phyloP scores from a whole-genome alignment of 2,888 invertebrate genomes.

The Drosophila borealis region DNA sequence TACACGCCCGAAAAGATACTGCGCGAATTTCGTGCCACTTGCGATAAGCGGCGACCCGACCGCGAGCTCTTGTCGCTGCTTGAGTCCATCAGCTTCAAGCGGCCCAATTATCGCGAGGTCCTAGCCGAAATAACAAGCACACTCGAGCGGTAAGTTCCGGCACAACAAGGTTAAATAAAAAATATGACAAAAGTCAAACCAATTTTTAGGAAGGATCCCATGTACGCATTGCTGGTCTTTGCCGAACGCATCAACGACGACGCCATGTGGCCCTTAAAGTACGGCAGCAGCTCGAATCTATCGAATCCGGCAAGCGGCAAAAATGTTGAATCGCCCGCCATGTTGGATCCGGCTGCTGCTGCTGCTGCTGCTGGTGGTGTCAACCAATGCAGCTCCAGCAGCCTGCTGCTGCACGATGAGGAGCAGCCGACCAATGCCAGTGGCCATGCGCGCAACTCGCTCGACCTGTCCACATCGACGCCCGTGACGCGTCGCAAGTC shows the following conservation, averaged over 20 bases:
- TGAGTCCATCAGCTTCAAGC: conserved; percentile 78
- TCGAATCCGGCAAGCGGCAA: conserved; percentile 11
- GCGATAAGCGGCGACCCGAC: conserved; percentile 70
- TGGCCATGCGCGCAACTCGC: conserved; percentile 53
- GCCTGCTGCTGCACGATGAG: conserved; percentile 6
- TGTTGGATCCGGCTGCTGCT: neutral
- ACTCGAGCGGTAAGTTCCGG: conserved; percentile 71
- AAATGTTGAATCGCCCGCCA: neutral
- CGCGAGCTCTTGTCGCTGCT: conserved; percentile 77
- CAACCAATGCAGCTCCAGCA: conserved; percentile 7
- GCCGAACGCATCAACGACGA: conserved; percentile 72
- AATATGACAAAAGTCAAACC: too few relatives aligned
- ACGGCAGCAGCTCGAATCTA: neutral
- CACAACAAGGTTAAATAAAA: too few relatives aligned
- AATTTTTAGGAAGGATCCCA: conserved; percentile 81
- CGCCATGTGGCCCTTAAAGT: neutral
- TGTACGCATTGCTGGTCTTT: conserved; percentile 81
- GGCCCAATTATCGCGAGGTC: conserved; percentile 71
- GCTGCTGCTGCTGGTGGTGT: too few relatives aligned
- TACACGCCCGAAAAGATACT: conserved; percentile 80
- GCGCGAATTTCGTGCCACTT: conserved; percentile 80
- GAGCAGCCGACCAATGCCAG: neutral
- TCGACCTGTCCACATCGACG: conserved; percentile 74
- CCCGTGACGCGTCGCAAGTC: conserved; percentile 59
- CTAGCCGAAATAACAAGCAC: conserved; percentile 73